A percentile compares a stretch with the other conserved stretches of the same genome.
phyloP scores from a whole-genome alignment of 2,888 invertebrate genomes.

The Orthonevra nobilis region DNA sequence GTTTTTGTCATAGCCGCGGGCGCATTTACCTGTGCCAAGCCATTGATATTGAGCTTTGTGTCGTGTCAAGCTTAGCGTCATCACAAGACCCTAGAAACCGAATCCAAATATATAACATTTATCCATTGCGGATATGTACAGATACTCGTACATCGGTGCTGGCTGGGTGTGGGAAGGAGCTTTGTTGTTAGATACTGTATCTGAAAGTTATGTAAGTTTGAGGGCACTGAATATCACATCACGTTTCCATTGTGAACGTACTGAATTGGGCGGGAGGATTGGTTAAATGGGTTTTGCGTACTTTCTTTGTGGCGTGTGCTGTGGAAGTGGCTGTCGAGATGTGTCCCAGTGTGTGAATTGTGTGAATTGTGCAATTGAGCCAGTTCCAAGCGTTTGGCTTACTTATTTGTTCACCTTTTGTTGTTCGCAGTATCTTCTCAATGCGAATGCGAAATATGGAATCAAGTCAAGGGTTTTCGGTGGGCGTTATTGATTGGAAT shows the following conservation, averaged over 20 bases:
- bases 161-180: slow-evolving; percentile 12
- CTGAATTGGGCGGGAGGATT: slow-evolving; percentile 14
- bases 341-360: background rate
- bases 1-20: slow-evolving; percentile 26
- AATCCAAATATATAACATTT: slow-evolving; percentile 6
- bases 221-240: too few relatives aligned
- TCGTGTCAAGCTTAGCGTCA: slow-evolving; percentile 28
- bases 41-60: slow-evolving; percentile 26
- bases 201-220: slow-evolving; percentile 48
- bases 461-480: slow-evolving; percentile 48
- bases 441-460: slow-evolving; percentile 18
- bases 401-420: slow-evolving; percentile 34
- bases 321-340: slow-evolving; percentile 18
- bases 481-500: slow-evolving; percentile 31
- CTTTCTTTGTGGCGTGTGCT: slow-evolving; percentile 37
- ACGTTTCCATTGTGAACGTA: slow-evolving; percentile 20
- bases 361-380: slow-evolving; percentile 55
- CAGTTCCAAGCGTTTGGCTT: slow-evolving; percentile 45
- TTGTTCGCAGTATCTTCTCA: slow-evolving; percentile 24
- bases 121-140: background rate
- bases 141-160: too few relatives aligned
- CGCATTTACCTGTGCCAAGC: background rate
- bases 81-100: slow-evolving; percentile 20
- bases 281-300: slow-evolving; percentile 40
- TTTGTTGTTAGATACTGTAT: slow-evolving; percentile 30